Evolutionary conservation across 2,888 invertebrate species (phyloP), one percentile per base, ranked within the genome.

Genomic region (Rotaria magnacalcarata): DNA sequence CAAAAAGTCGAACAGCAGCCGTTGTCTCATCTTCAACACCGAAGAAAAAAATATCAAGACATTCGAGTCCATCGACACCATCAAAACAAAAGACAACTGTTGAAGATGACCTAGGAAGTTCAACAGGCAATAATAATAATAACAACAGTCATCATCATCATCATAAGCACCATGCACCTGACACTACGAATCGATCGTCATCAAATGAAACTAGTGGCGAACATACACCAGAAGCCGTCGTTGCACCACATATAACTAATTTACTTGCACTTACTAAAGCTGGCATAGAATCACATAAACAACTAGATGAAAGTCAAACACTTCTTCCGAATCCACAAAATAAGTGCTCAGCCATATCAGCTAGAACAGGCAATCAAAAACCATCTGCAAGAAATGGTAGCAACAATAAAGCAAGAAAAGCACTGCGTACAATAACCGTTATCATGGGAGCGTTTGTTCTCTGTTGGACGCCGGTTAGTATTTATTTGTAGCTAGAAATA

Each of bases 351-450:
- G 6, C 7, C 4, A 14, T 34, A 67, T 16, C 34, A 34, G 4
- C 14, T 19, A 67, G 10, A 27, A 11, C 14, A 34, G 10, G 2
- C 21, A 56, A 24, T 56, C 56, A 34, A 67, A 67, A 67, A 19
- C 2, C 34, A 16, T 27, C 67, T 99, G 7, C n/a, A 19, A 67
- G 7, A 41, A 67, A 1, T 67, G 34, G 34, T 41, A 80, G 47
- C n/a, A 80, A 47, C 47, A 80, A 14, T 47, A 80, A 80, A 89
- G 99, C 99, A 4, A 93, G 97, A 86, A 99, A 99, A 92, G 99
- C 99, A 34, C 94, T 99, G 90, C 93, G 97, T 89, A 99, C 99
- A 87, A 99, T 99, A 90, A 97, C 97, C 11, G 96, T 99, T 91
- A 99, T 99, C 90, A 92, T 99, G 89, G 99, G 98, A 74, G 97